phyloP scores from a whole-genome alignment of 2,888 invertebrate genomes.

The Troides oblongomaculatus region DNA sequence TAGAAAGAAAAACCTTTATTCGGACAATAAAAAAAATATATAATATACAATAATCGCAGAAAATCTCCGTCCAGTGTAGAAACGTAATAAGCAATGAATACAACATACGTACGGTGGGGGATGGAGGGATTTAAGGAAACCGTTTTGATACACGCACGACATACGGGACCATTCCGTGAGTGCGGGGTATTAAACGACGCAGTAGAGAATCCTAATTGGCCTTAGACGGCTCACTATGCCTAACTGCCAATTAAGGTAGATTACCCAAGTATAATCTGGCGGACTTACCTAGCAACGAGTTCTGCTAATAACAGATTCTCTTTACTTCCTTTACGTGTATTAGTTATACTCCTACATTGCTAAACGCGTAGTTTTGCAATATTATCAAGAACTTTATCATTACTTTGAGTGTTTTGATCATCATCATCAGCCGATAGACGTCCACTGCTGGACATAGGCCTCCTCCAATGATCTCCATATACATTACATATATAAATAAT shows the following conservation, averaged over 20 bases:
- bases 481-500: too few species aligned
- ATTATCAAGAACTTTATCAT: too few species aligned
- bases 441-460: too few species aligned
- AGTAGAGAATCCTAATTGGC: slow-evolving; percentile 29
- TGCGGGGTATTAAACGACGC: slow-evolving; percentile 26
- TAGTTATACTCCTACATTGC: not conserved
- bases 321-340: not conserved
- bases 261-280: slow-evolving; percentile 29
- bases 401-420: too few species aligned
- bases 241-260: slow-evolving; percentile 30
- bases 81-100: slow-evolving; percentile 7
- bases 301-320: slow-evolving; percentile 20
- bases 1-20: too few species aligned
- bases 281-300: slow-evolving; percentile 15
- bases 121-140: slow-evolving; percentile 11
- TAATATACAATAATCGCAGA: not conserved
- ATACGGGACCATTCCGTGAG: slow-evolving; percentile 16
- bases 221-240: slow-evolving; percentile 28
- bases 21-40: not conserved
- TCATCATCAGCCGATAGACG: too few species aligned
- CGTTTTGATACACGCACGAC: slow-evolving; percentile 22
- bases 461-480: too few species aligned
- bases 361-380: not conserved
- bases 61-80: not conserved
- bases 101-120: slow-evolving; percentile 7